phyloP scores from a whole-genome alignment of 2,888 invertebrate species.

The Petrolisthes cinctipes region DNA sequence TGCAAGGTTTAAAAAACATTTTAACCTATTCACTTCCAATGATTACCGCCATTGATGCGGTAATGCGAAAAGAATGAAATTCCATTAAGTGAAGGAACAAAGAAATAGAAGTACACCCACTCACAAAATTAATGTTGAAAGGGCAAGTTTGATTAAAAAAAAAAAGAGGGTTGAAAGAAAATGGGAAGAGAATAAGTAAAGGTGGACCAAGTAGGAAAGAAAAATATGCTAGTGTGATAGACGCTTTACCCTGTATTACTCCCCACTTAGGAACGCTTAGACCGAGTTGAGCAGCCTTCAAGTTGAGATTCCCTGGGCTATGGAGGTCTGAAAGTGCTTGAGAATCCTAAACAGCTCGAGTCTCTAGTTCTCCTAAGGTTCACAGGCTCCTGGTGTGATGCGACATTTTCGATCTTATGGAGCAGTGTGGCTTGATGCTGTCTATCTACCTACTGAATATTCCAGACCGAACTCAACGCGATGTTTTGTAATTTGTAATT shows the following conservation, averaged over 20 bases:
- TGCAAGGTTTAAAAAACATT: no score
- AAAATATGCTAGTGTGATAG: no score
- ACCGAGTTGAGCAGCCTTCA: slow-evolving; percentile 12
- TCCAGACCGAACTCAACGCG: not conserved
- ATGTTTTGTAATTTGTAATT: slow-evolving; percentile 13
- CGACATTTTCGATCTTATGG: not conserved
- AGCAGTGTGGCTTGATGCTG: not conserved
- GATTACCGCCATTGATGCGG: no score
- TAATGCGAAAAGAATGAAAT: no score
- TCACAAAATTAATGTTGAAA: no score
- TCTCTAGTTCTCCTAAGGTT: not conserved
- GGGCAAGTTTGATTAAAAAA: no score
- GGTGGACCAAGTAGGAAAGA: no score
- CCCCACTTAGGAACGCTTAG: slow-evolving; percentile 6
- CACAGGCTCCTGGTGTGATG: not conserved
- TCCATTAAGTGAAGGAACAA: no score
- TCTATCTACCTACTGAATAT: not conserved
- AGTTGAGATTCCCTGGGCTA: slow-evolving; percentile 13
- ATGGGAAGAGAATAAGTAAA: no score
- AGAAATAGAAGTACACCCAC: no score
- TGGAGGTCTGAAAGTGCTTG: not conserved
- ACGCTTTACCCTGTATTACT: not conserved
- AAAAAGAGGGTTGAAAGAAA: no score
- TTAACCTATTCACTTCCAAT: no score
- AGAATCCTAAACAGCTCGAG: not conserved